A percentile compares a stretch with the other conserved stretches of the same genome.
phyloP scores from a whole-genome alignment of 2,797 vertebrate species.

The Diplodus puntazzo region DNA sequence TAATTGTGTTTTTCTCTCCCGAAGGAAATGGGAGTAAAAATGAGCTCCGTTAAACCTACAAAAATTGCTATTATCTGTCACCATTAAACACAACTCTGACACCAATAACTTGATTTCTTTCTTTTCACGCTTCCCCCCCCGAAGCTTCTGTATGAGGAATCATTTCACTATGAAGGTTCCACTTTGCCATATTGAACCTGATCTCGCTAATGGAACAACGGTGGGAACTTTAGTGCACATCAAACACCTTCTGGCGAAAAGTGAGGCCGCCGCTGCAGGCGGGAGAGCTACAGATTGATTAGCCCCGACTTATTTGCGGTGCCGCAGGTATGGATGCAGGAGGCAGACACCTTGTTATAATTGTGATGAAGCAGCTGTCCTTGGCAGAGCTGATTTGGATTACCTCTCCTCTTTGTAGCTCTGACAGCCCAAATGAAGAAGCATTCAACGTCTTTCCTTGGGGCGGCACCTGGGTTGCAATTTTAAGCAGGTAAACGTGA shows the following conservation, averaged over 20 bases:
- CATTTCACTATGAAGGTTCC: slow-evolving; percentile 59
- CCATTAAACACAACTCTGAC: slow-evolving; percentile 74
- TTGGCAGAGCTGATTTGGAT: slow-evolving; percentile 79
- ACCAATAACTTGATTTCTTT: slow-evolving; percentile 69
- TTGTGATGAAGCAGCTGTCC: slow-evolving; percentile 84
- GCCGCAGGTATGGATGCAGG: slow-evolving; percentile 65
- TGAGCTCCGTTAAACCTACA: slow-evolving; percentile 63
- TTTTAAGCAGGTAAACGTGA: slow-evolving; percentile 73
- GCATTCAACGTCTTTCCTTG: slow-evolving; percentile 69
- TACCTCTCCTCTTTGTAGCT: slow-evolving; percentile 78
- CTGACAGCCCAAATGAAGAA: slow-evolving; percentile 83
- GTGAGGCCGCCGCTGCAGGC: slow-evolving; percentile 14
- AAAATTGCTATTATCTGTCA: slow-evolving; percentile 81
- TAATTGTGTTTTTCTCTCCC: slow-evolving; percentile 70
- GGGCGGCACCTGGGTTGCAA: slow-evolving; percentile 55
- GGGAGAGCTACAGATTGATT: slow-evolving; percentile 66
- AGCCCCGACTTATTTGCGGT: slow-evolving; percentile 63
- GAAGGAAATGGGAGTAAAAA: slow-evolving; percentile 69
- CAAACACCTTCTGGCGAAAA: slow-evolving; percentile 53
- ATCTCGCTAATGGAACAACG: slow-evolving; percentile 61
- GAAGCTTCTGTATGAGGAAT: slow-evolving; percentile 70
- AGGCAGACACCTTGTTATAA: slow-evolving; percentile 75
- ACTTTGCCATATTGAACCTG: slow-evolving; percentile 61
- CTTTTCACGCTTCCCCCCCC: slow-evolving; percentile 51
- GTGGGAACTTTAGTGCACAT: slow-evolving; percentile 61